Conservation (phyloP, 2,113 vertebrate genomes). For the Pseudorhombus dupliciocellatus region DNA sequence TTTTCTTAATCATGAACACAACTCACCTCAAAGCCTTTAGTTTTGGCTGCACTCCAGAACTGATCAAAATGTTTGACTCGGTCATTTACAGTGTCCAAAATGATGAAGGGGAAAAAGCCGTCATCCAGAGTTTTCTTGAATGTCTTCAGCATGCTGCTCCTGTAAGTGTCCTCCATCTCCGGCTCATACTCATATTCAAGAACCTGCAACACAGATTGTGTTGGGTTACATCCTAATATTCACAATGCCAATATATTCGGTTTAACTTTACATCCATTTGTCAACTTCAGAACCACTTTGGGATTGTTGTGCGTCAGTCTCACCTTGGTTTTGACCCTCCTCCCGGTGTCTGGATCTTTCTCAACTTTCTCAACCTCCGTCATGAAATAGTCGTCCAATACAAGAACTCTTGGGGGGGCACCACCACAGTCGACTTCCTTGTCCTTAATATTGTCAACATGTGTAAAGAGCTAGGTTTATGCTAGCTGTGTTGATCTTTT, state of each 20-base stretch:
- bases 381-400: conserved; percentile 98
- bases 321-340: conserved; percentile 94
- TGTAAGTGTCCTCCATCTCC: conserved; percentile 97
- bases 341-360: conserved; percentile 95
- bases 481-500: not conserved
- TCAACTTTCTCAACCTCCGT: conserved; percentile 95
- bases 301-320: conserved; percentile 2
- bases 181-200: conserved; percentile 98
- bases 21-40: conserved; percentile 96
- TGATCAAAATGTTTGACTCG: conserved; percentile 96
- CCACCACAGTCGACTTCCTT: conserved; percentile 98
- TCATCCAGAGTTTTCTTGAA: conserved; percentile 98
- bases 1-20: not conserved
- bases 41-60: conserved; percentile 99
- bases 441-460: conserved; percentile 82
- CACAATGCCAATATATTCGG: not conserved
- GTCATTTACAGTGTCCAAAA: conserved; percentile 96
- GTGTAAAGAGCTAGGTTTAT: not conserved
- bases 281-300: not conserved
- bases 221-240: not conserved
- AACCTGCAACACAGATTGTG: conserved; percentile 76
- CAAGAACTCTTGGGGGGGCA: conserved; percentile 94
- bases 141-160: conserved; percentile 98
- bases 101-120: conserved; percentile 99
- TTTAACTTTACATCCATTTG: not conserved